phyloP scores from a whole-genome alignment of 2,888 invertebrate genomes.

The Xylophagus ater region DNA sequence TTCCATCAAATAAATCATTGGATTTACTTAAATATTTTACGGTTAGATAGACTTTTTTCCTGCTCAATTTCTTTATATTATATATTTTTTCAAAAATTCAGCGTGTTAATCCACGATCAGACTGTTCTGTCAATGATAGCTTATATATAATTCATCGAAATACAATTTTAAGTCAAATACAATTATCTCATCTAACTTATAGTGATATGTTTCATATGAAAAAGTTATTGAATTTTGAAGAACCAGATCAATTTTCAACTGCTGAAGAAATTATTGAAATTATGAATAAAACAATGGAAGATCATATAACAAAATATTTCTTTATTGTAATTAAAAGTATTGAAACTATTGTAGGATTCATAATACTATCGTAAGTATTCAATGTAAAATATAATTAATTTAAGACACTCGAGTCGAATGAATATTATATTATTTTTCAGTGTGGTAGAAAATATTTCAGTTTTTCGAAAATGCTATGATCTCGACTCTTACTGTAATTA shows the following conservation, averaged over 20 bases:
- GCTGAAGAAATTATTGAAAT: constrained; percentile 6
- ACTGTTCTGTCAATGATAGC: constrained; percentile 5
- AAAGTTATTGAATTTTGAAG: constrained; percentile 5
- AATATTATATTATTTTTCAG: constrained; percentile 5
- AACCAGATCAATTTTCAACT: constrained; percentile 2
- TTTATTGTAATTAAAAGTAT: constrained; percentile 6
- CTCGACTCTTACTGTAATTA: constrained; percentile 11
- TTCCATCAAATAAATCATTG: constrained; percentile 3
- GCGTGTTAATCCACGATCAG: constrained; percentile 9
- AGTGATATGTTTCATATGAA: constrained; percentile 7
- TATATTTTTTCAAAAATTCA: constrained; percentile 1
- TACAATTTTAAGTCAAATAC: not conserved
- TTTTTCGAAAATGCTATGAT: constrained; percentile 9
- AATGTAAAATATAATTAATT: not conserved
- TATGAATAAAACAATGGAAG: too few species aligned
- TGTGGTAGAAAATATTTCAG: constrained; percentile 1
- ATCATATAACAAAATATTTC: too few species aligned
- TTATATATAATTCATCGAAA: constrained; percentile 12
- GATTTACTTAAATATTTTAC: constrained; percentile 12
- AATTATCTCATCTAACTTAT: not conserved
- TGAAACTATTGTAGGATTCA: constrained; percentile 13
- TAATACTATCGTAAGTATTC: constrained; percentile 12
- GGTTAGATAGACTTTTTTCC: constrained; percentile 3
- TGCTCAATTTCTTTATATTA: not conserved
- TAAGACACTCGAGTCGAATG: not conserved